A percentile compares a stretch with the other conserved stretches of the same genome.
phyloP scores from a whole-genome alignment of 2,797 vertebrate species.

The Arnoldichthys spilopterus region DNA sequence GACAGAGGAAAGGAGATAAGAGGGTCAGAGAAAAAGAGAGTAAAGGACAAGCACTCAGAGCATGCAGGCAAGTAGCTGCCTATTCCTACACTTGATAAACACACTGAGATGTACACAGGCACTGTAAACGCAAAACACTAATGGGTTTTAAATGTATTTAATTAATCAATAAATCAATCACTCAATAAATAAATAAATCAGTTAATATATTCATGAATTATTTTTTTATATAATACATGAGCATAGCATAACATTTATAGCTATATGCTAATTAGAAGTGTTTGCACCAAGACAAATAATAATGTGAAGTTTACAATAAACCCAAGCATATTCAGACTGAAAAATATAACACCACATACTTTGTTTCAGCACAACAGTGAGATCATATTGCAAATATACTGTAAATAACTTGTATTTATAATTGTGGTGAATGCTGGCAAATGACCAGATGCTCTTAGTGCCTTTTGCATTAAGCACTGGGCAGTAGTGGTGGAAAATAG shows the following conservation, averaged over 20 bases:
- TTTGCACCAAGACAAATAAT: no score
- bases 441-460: slow-evolving; percentile 24
- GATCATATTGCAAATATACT: slow-evolving; percentile 36
- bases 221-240: no score
- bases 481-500: slow-evolving; percentile 45
- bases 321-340: background rate
- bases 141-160: background rate
- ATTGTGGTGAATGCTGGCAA: slow-evolving; percentile 30
- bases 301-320: background rate
- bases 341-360: background rate
- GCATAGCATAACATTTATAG: no score
- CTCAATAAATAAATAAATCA: no score
- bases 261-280: no score
- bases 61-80: slow-evolving; percentile 34
- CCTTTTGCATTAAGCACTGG: slow-evolving; percentile 13
- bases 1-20: slow-evolving; percentile 5
- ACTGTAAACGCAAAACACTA: background rate
- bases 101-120: background rate
- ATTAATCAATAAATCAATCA: no score
- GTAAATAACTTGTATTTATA: slow-evolving; percentile 30
- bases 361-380: slow-evolving; percentile 19
- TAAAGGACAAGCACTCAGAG: background rate
- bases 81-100: background rate
- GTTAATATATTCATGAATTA: no score
- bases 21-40: slow-evolving; percentile 3